Evolutionary conservation across 2,888 invertebrate species (phyloP), one percentile per base, ranked within the genome.

Genomic region (Zhuqinia jingwanae): DNA sequence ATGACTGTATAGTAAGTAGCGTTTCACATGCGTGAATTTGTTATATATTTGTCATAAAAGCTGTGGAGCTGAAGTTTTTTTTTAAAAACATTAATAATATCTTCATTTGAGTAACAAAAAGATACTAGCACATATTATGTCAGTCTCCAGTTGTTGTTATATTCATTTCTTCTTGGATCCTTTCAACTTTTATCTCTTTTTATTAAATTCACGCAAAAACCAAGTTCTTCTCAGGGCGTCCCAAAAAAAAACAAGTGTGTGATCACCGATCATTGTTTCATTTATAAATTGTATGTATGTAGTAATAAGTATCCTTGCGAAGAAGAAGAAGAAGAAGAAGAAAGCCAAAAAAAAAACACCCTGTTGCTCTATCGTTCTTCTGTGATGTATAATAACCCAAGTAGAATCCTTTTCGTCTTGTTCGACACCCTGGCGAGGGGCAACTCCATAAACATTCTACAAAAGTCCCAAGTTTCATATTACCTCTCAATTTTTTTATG

Each of bases 361-460:
- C 68, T 45, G 36, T 36, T 68, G 36, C 22, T 68, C 1, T 42
- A 13, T 42, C 2, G 17, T 45, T 36, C 36, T 68, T 42, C 68
- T 68, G 30, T 30, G n/a, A 15, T 36, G 6, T 45, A 36, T 8
- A 36, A 36, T 36, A 42, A 20, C 22, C 1, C 15, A 63, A 63
- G 63, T 15, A 63, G 27, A 63, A 30, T 63, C 63, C 63, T n/a
- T 63, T 85, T 86, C 83, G 77, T 85, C 85, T 77, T 87, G 63
- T 77, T 88, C 87, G 89, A 87, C 89, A 88, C 89, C 89, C 88
- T 84, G 88, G 87, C 75, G 88, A 88, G 89, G 86, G 86, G 89
- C 89, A 89, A 88, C 87, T 89, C 78, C 88, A 89, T 89, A 89
- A 89, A 89, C 88, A 89, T 89, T 89, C 82, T 89, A 85, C 68